Evolutionary conservation across 2,797 vertebrate species (phyloP).

Genomic region (Acipenser oxyrinchus): DNA sequence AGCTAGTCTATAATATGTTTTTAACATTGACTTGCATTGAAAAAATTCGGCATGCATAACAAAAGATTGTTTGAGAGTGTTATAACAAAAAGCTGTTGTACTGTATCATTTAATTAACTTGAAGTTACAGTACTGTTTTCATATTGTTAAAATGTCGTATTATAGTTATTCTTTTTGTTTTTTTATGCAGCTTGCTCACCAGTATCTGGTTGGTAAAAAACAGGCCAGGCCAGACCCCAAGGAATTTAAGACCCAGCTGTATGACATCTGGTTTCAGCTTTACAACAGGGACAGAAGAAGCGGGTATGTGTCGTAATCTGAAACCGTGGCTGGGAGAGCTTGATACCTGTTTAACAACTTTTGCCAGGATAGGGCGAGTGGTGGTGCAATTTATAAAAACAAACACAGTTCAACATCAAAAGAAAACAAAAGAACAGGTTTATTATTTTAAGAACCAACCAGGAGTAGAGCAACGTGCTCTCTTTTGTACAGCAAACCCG

Average conservation of each 20-base stretch:
- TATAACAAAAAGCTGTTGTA: not conserved
- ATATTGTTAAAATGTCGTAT: not conserved
- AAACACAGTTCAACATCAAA: too few species aligned
- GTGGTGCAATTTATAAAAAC: too few species aligned
- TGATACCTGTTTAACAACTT: too few species aligned
- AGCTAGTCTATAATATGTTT: too few species aligned
- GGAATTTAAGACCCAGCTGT: slow-evolving; percentile 66
- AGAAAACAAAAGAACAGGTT: too few species aligned
- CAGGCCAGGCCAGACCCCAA: slow-evolving; percentile 46
- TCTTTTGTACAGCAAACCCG: too few species aligned
- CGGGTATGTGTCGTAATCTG: slow-evolving; percentile 47
- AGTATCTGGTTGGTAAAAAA: slow-evolving; percentile 64
- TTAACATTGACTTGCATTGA: too few species aligned
- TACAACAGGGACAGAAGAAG: slow-evolving; percentile 60
- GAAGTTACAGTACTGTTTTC: not conserved
- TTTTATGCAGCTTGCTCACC: slow-evolving; percentile 59
- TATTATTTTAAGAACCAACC: too few species aligned
- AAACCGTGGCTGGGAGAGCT: not conserved
- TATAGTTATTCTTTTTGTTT: slow-evolving; percentile 3
- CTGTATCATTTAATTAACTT: not conserved
- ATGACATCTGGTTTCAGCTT: slow-evolving; percentile 76
- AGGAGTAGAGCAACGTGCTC: too few species aligned
- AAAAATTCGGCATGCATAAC: too few species aligned
- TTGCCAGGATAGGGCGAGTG: too few species aligned
- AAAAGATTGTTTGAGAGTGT: too few species aligned